These are phyloP conservation scores for Meloidogyne chitwoodi DNA, from an alignment of 1,140 invertebrate genomes.

Conservation along the genomic window DNA sequence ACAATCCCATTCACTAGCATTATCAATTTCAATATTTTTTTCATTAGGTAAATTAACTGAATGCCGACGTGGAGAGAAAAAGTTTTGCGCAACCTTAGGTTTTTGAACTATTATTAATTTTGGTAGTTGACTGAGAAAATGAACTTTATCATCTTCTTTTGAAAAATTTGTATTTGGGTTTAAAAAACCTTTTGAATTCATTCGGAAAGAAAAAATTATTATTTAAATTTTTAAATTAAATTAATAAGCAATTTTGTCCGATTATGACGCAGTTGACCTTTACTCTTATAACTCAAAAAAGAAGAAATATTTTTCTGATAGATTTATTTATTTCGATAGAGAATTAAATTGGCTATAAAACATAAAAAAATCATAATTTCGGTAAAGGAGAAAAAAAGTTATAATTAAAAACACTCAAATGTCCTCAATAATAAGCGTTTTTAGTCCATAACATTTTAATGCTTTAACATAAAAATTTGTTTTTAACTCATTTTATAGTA, in stretches of 20 bases:
- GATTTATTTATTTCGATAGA: not conserved
- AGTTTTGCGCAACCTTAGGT: not conserved
- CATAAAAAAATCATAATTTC: not conserved
- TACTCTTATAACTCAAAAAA: not conserved
- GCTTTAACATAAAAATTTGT: too few relatives aligned
- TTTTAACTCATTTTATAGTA: too few relatives aligned
- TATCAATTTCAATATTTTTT: slow-evolving; percentile 1
- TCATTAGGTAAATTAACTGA: not conserved
- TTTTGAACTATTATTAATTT: not conserved
- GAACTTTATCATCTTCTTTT: not conserved
- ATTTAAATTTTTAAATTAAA: not conserved
- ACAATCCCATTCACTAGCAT: slow-evolving; percentile 22
- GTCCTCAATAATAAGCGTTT: too few relatives aligned
- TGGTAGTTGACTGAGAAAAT: not conserved
- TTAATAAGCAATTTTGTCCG: not conserved
- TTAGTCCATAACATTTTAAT: too few relatives aligned
- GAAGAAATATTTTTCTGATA: not conserved
- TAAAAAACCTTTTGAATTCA: not conserved
- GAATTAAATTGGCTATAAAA: not conserved
- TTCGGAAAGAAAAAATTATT: not conserved
- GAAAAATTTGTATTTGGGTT: not conserved
- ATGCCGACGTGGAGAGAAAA: not conserved
- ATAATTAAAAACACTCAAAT: too few relatives aligned
- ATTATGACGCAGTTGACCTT: not conserved
- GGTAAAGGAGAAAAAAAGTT: not conserved